Evolutionary conservation across 64 coral and sea anemone species (phyloP), one percentile per base, ranked within the genome.

Genomic region (Cladopsammia gracilis): DNA sequence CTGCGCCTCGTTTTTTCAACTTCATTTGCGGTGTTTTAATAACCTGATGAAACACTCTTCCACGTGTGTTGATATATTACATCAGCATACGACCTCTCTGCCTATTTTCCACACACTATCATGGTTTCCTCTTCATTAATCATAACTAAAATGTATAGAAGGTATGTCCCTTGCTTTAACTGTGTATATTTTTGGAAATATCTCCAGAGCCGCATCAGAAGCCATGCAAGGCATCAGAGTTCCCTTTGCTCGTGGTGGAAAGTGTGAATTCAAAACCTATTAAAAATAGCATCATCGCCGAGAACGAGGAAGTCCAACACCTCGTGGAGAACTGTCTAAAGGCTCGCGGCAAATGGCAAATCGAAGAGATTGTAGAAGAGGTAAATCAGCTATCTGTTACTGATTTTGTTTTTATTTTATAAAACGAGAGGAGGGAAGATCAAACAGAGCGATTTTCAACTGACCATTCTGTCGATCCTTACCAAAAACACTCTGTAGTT

Each of bases 201-300:
- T 82, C 64, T 45, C 47, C 56, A 68, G 56, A 70, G n/a, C 10
- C 79, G 15, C 19, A 57, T 6, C 52, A 87, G 73, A 90, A 87
- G 66, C 46, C 73, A 14, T n/a, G 64, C 10, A 94, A 76, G 57
- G 67, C 83, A 6, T 45, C 92, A 13, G 86, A 94, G 46, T 90
- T 94, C 53, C 94, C 98, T 53, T 66, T 99, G 45, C 91, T 99
- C 5, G 98, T 99, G 3, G 88, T 99, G 4, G 98, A 99, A 79
- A 96, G 92, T 19, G 64, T 99, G 8, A 77, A 96, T 56, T 96
- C 94, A 25, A 96, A 96, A 86, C 91, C 98, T 34, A 77, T 99
- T 0, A 99, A 96, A 64, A 92, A 99, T 47, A 93, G 86, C 77
- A 64, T 99, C 72, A 79, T 99, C 5, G 98, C 94, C 10, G 94